phyloP scores from a whole-genome alignment of 2,888 invertebrate genomes.

The Thereva unica region DNA sequence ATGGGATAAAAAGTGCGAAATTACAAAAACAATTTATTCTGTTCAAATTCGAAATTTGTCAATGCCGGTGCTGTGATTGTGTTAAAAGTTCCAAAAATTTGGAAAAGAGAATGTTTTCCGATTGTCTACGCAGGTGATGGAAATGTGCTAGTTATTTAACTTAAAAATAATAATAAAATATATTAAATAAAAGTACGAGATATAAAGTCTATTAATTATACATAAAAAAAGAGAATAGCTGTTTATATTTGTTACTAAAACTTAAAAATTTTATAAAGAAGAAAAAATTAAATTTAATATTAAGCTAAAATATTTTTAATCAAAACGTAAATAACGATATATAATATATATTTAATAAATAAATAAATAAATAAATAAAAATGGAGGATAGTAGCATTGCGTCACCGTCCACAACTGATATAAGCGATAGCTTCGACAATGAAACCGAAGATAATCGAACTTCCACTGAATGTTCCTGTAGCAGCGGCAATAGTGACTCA shows the following conservation, averaged over 20 bases:
- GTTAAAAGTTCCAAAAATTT: conserved; percentile 22
- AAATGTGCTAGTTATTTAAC: too few relatives aligned
- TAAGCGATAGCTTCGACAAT: conserved; percentile 45
- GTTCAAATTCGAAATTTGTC: neutral
- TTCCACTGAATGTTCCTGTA: conserved; percentile 44
- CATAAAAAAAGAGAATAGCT: conserved; percentile 12
- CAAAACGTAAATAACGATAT: too few relatives aligned
- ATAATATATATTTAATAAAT: neutral
- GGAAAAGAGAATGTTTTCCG: conserved; percentile 13
- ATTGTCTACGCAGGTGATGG: too few relatives aligned
- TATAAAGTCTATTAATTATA: conserved; percentile 20
- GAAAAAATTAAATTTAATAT: neutral
- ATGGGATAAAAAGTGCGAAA: conserved; percentile 30
- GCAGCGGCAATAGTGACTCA: conserved; percentile 45
- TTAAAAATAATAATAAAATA: too few relatives aligned
- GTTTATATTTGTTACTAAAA: conserved; percentile 22
- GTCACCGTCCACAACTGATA: conserved; percentile 46
- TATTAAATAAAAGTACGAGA: too few relatives aligned
- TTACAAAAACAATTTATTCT: conserved; percentile 5
- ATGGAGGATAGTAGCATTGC: conserved; percentile 41
- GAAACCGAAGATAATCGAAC: conserved; percentile 38
- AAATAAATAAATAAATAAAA: conserved; percentile 14
- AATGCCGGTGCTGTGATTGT: conserved; percentile 29
- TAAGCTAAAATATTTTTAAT: too few relatives aligned
- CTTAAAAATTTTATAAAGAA: conserved; percentile 28